These are phyloP conservation scores for Perodicticus potto DNA, from an alignment of 2,797 vertebrate genomes.

Conservation along the genomic window DNA sequence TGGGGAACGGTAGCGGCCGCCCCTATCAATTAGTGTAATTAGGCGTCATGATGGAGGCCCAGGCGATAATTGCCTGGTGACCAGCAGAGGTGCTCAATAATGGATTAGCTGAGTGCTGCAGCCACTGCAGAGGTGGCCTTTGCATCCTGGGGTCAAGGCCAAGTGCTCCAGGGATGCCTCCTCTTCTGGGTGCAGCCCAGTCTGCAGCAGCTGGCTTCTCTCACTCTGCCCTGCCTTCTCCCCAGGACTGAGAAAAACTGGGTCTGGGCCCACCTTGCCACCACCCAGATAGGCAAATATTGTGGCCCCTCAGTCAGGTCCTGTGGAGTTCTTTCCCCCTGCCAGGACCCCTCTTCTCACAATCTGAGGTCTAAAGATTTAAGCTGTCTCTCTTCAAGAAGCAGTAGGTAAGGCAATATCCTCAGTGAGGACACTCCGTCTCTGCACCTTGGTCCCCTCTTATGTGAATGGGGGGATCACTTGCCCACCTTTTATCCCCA, in stretches of 20 bases:
- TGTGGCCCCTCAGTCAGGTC: neutral
- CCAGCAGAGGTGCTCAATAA: constrained; percentile 29
- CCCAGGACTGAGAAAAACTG: neutral
- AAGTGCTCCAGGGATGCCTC: constrained; percentile 23
- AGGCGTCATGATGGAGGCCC: constrained; percentile 10
- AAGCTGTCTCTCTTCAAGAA: neutral
- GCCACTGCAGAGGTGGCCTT: neutral
- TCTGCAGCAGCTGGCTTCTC: neutral
- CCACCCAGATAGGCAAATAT: neutral
- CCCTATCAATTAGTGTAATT: constrained; percentile 54
- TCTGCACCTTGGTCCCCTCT: rapidly evolving
- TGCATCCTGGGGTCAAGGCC: constrained; percentile 61
- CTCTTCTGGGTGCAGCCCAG: neutral
- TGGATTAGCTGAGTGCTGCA: neutral
- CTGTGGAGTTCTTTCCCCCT: neutral
- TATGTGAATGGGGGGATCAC: rapidly evolving
- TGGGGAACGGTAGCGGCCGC: neutral
- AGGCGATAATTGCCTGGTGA: neutral
- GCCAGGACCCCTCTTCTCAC: neutral
- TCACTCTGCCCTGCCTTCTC: rapidly evolving
- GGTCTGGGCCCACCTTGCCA: neutral
- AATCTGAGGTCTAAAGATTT: neutral
- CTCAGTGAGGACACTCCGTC: neutral
- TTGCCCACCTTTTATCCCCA: neutral
- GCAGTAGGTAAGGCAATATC: neutral